Evolutionary conservation across 2,888 invertebrate species (phyloP).

Genomic region (Himalopsyche anomala): DNA sequence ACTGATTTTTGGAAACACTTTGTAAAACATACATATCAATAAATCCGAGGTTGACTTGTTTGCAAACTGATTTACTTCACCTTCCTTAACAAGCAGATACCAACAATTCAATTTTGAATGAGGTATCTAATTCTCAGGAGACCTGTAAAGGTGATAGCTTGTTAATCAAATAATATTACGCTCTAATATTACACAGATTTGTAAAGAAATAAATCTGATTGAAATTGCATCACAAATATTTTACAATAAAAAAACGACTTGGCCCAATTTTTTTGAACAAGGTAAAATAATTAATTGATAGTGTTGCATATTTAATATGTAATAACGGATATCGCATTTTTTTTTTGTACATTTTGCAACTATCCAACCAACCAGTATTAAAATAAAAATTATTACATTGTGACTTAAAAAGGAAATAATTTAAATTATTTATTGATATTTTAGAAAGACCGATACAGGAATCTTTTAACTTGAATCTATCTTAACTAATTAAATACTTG

Average conservation of each 20-base stretch:
- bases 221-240: not conserved
- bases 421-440: too few relatives aligned
- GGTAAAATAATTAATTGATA: too few relatives aligned
- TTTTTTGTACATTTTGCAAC: too few relatives aligned
- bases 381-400: too few relatives aligned
- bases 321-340: too few relatives aligned
- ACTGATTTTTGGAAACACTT: too few relatives aligned
- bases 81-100: conserved; percentile 54
- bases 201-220: conserved; percentile 4
- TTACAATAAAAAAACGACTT: conserved; percentile 3
- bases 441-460: too few relatives aligned
- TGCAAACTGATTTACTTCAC: not conserved
- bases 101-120: conserved; percentile 57
- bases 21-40: not conserved
- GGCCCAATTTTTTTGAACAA: conserved; percentile 2
- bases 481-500: too few relatives aligned
- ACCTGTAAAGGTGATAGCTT: conserved; percentile 42
- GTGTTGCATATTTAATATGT: too few relatives aligned
- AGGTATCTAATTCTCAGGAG: conserved; percentile 35
- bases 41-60: not conserved
- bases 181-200: conserved; percentile 13
- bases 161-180: conserved; percentile 41
- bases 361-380: too few relatives aligned
- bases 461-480: too few relatives aligned
- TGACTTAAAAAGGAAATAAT: too few relatives aligned